A percentile compares a stretch with the other conserved stretches of the same genome.
phyloP scores from a whole-genome alignment of 1,140 invertebrate species.

The Chironomus striatipennis region DNA sequence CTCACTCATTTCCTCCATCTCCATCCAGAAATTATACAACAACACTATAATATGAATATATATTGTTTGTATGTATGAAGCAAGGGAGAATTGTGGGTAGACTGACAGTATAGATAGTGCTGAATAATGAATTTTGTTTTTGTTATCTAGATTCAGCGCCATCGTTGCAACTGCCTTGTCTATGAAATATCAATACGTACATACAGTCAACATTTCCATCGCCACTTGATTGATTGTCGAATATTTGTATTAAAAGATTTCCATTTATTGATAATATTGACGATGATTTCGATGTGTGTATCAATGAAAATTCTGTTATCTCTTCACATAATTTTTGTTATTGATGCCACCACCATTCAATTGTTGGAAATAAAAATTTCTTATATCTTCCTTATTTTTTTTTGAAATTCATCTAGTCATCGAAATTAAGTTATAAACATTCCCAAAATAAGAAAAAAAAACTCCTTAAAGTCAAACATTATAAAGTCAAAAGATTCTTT shows the following conservation, averaged over 20 bases:
- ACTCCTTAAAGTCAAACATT: too few relatives aligned
- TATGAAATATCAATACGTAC: not conserved
- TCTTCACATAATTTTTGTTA: constrained; percentile 14
- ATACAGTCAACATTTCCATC: constrained; percentile 7
- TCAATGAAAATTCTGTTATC: not conserved
- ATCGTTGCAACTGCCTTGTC: constrained; percentile 5
- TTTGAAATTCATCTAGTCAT: too few relatives aligned
- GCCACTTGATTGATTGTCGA: constrained; percentile 21
- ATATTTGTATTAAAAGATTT: constrained; percentile 24
- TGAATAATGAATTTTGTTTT: constrained; percentile 22
- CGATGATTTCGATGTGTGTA: constrained; percentile 4
- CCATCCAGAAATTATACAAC: not conserved
- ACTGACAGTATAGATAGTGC: constrained; percentile 18
- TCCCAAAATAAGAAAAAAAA: too few relatives aligned
- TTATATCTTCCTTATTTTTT: too few relatives aligned
- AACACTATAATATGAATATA: not conserved
- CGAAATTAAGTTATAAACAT: too few relatives aligned
- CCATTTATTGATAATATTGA: constrained; percentile 17
- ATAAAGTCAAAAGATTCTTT: too few relatives aligned
- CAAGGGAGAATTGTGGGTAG: not conserved
- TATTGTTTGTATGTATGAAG: not conserved
- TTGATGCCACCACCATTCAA: not conserved
- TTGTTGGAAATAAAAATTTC: not conserved
- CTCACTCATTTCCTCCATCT: not conserved
- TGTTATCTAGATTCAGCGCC: constrained; percentile 19